phyloP scores from a whole-genome alignment of 2,888 invertebrate species.

The Lomographa bimaculata region DNA sequence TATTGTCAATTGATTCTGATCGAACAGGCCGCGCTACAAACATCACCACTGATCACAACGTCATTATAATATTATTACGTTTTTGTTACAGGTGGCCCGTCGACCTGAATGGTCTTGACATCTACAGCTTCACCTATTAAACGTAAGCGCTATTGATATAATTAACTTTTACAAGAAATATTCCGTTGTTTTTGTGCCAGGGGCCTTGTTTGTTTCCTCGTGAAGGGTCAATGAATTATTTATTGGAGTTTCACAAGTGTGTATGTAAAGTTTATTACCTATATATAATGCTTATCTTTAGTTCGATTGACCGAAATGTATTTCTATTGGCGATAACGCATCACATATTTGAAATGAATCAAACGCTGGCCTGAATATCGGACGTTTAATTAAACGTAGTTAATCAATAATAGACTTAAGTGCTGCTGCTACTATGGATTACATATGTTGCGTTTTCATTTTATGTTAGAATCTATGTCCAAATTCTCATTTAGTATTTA shows the following conservation, averaged over 20 bases:
- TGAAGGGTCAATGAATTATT: constrained; percentile 47
- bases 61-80: constrained; percentile 46
- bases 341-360: constrained; percentile 49
- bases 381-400: constrained; percentile 38
- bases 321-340: constrained; percentile 44
- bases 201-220: constrained; percentile 35
- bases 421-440: no score
- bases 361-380: constrained; percentile 53
- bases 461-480: no score
- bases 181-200: constrained; percentile 21
- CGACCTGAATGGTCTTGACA: constrained; percentile 72
- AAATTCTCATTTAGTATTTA: no score
- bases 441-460: no score
- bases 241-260: constrained; percentile 31
- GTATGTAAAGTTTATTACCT: constrained; percentile 11
- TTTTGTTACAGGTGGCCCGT: constrained; percentile 68
- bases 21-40: no score
- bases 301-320: constrained; percentile 41
- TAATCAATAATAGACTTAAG: constrained; percentile 31
- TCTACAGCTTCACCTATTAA: constrained; percentile 69
- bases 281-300: constrained; percentile 17
- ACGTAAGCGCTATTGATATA: constrained; percentile 56
- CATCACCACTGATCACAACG: no score
- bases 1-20: no score
- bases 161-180: constrained; percentile 32